Conservation (phyloP, 2,888 invertebrate species). For the Andrena fulva region DNA sequence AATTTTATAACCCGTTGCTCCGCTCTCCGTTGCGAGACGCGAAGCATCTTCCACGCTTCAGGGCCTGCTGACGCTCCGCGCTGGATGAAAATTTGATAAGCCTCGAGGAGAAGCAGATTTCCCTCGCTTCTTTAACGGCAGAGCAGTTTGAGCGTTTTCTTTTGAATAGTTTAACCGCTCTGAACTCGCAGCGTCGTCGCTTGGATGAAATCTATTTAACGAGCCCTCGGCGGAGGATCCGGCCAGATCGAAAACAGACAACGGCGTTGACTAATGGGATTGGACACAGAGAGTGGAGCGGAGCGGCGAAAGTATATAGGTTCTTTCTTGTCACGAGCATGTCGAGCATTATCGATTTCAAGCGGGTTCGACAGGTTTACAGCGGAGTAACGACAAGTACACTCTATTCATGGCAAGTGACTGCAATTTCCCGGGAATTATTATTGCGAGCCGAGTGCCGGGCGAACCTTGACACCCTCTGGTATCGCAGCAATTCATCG, state of each 20-base stretch:
- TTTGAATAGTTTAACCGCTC: background rate
- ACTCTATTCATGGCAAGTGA: background rate
- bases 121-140: background rate
- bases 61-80: background rate
- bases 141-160: background rate
- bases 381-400: background rate
- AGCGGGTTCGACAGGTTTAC: background rate
- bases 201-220: background rate
- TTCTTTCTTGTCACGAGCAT: background rate
- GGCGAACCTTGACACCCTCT: background rate
- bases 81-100: conserved; percentile 22
- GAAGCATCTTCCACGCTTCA: background rate
- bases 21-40: background rate
- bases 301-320: background rate
- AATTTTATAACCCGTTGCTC: conserved; percentile 4
- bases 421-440: background rate
- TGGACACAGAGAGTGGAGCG: background rate
- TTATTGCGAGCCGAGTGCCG: background rate
- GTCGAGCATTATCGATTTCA: background rate
- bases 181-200: background rate
- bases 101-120: background rate
- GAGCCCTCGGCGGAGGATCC: background rate
- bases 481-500: too few relatives aligned
- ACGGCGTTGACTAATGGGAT: background rate
- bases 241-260: background rate